Evolutionary conservation across 2,113 vertebrate species (phyloP), one percentile per base, ranked within the genome.

Genomic region (Rhinoderma darwinii): DNA sequence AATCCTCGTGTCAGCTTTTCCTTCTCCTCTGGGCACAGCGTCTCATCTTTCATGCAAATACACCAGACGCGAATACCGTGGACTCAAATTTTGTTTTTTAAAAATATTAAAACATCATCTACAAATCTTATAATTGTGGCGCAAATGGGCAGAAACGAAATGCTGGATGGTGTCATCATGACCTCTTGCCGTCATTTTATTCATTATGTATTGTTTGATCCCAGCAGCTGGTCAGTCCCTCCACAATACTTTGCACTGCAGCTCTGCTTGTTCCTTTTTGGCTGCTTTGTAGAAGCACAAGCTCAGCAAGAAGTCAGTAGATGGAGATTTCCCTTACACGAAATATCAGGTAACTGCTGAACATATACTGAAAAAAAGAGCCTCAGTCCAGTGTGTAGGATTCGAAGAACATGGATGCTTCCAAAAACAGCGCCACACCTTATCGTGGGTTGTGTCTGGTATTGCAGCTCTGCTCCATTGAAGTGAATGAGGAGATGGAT

Each of bases 1-100:
- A 81, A 82, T 63, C 17, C 59, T 41, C 35, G 59, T 63, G 79
- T 82, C 79, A 82, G 79, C 79, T 56, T 82, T 82, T 82, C n/a
- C 56, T 66, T 39, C n/a, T 81, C 54, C 78, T 63, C 79, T 17
- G 56, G 79, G 79, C 79, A 22, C 51, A 15, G 22, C 77, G 37
- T 50, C 76, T 79, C 77, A 59, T 80, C 51, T 80, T 41, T 56
- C 77, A 80, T 80, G 77, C 51, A 80, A 80, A 80, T 56, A 15
- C 51, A 11, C 3, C 78, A 20, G 25, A 25, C 22, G 7, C 74
- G 18, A 27, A 32, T 44, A 27, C n/a, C 1, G 12, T 47, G 10
- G 5, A 47, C 41, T 47, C 6, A 47, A 47, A 47, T 47, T 47
- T 47, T 8, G 14, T 47, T n/a, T n/a, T n/a, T n/a, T n/a, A n/a